phyloP scores from a whole-genome alignment of 1,140 invertebrate genomes.

The Neuroterus valhalla region DNA sequence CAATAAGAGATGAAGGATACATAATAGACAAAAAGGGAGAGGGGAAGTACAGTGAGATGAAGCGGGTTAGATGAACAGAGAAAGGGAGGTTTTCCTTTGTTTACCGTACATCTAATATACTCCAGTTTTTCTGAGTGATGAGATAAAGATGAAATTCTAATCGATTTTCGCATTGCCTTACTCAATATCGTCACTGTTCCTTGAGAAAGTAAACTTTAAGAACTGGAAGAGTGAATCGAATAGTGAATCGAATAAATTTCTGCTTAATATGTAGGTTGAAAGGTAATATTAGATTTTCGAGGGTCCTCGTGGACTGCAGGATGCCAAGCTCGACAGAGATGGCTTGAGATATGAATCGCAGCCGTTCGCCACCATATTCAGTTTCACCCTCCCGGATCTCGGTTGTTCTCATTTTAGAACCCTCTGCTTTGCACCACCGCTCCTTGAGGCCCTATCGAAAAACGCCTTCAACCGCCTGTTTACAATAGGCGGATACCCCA shows the following conservation, averaged over 20 bases:
- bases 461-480: slow-evolving; percentile 62
- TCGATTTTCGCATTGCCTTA: no score
- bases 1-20: no score
- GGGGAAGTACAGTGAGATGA: no score
- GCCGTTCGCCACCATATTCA: slow-evolving; percentile 51
- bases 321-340: slow-evolving; percentile 71
- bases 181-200: no score
- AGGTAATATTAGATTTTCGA: slow-evolving; percentile 65
- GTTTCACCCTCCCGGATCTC: slow-evolving; percentile 20
- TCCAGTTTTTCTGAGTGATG: no score
- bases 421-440: not conserved
- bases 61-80: no score
- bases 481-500: slow-evolving; percentile 64
- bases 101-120: no score
- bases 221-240: not conserved
- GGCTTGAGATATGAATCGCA: slow-evolving; percentile 66
- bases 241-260: slow-evolving; percentile 42
- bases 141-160: no score
- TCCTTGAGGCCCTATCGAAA: slow-evolving; percentile 48
- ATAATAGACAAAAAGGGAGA: no score
- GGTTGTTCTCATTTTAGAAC: slow-evolving; percentile 38
- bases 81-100: no score
- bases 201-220: not conserved
- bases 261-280: slow-evolving; percentile 64
- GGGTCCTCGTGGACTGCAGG: slow-evolving; percentile 63